phyloP scores from a whole-genome alignment of 2,888 invertebrate genomes.

The Tortrix viridana region DNA sequence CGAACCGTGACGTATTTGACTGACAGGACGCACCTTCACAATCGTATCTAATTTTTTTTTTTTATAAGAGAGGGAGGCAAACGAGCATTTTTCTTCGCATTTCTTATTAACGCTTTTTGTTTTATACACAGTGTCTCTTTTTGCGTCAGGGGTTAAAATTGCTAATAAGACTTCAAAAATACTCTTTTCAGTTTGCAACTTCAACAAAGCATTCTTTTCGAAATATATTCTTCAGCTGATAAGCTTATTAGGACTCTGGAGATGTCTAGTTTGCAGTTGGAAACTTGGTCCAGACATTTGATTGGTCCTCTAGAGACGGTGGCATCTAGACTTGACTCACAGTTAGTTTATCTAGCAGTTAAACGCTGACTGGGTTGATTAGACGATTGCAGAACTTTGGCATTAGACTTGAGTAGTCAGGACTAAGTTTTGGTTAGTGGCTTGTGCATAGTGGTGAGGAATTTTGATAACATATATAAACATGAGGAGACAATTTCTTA shows the following conservation, averaged over 20 bases:
- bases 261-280: conserved; percentile 45
- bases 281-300: conserved; percentile 53
- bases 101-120: too few species aligned
- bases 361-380: conserved; percentile 29
- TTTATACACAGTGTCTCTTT: too few species aligned
- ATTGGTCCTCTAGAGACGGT: conserved; percentile 58
- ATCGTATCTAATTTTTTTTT: too few species aligned
- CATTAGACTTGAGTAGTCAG: conserved; percentile 1
- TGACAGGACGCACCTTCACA: too few species aligned
- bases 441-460: not conserved
- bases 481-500: too few species aligned
- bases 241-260: conserved; percentile 24
- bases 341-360: conserved; percentile 36
- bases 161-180: too few species aligned
- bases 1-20: too few species aligned
- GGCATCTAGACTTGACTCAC: conserved; percentile 42
- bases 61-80: too few species aligned
- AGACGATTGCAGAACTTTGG: conserved; percentile 27
- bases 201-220: not conserved
- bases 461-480: too few species aligned
- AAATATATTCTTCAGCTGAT: conserved; percentile 3
- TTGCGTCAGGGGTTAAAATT: too few species aligned
- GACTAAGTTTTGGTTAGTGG: not conserved
- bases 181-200: too few species aligned
- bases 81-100: too few species aligned